These are phyloP conservation scores for Petrocephalus schoutedeni DNA, from an alignment of 2,797 vertebrate species.

Conservation along the genomic window DNA sequence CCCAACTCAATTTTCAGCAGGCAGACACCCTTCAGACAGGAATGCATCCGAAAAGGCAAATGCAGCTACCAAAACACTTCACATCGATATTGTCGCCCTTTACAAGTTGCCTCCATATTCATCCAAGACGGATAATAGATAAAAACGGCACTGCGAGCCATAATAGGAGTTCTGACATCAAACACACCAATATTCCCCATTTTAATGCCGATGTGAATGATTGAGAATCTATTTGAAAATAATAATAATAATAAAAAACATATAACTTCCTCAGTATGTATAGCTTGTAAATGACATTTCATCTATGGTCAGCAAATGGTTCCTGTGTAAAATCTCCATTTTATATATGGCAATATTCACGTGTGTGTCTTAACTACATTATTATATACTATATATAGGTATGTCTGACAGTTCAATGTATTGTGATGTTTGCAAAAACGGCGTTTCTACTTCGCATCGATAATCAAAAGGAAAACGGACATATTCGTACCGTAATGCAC, in stretches of 20 bases:
- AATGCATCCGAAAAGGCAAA: conserved; percentile 38
- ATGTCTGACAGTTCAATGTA: conserved; percentile 7
- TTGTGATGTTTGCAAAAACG: conserved; percentile 5
- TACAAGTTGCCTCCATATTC: neutral
- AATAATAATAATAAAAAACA: neutral
- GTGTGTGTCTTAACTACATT: conserved; percentile 31
- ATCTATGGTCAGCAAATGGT: neutral
- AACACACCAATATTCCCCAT: neutral
- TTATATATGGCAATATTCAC: neutral
- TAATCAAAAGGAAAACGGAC: neutral
- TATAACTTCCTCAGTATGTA: neutral
- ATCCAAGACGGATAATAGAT: neutral
- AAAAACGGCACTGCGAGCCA: conserved; percentile 27
- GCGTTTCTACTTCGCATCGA: conserved; percentile 23
- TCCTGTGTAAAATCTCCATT: neutral
- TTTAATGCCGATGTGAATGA: neutral
- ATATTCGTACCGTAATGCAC: neutral
- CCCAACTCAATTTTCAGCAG: conserved; percentile 39
- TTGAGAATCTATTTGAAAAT: neutral
- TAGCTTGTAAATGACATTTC: neutral
- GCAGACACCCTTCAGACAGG: conserved; percentile 40
- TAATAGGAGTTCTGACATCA: conserved; percentile 20
- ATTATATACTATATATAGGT: neutral
- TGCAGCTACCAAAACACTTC: neutral
- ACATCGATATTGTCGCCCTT: no score